These are phyloP conservation scores for Cathartes aura DNA, from an alignment of 2,113 vertebrate species.

Conservation along the genomic window DNA sequence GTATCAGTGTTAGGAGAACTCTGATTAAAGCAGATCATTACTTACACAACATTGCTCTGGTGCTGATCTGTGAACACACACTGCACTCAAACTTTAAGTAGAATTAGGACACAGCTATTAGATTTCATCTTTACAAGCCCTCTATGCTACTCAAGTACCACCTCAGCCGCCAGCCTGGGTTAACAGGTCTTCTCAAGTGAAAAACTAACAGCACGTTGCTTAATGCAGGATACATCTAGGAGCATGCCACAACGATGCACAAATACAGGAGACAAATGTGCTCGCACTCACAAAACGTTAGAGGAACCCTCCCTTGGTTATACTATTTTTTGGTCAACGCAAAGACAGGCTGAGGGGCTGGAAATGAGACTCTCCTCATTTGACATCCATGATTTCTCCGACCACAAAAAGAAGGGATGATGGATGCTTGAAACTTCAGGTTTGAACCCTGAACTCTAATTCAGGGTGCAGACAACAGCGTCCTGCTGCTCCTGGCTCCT, in stretches of 20 bases:
- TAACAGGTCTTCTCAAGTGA: not conserved
- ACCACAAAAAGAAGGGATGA: not conserved
- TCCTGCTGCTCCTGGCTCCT: not conserved
- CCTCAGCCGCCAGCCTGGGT: not conserved
- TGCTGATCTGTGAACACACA: not conserved
- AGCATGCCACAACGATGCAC: rapidly evolving
- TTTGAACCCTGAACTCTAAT: not conserved
- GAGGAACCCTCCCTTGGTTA: not conserved
- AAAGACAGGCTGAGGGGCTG: not conserved
- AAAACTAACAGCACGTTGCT: not conserved
- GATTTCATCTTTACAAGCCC: not conserved
- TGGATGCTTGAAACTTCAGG: not conserved
- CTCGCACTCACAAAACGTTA: not conserved
- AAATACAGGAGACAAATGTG: not conserved
- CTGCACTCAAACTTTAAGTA: not conserved
- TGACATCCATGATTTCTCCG: not conserved
- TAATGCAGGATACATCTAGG: not conserved
- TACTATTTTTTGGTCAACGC: not conserved
- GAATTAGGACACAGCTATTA: not conserved
- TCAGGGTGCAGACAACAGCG: not conserved
- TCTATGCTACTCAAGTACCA: not conserved
- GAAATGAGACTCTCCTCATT: not conserved
- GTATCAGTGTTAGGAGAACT: not conserved
- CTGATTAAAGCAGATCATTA: not conserved
- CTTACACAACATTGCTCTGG: not conserved